phyloP scores from a whole-genome alignment of 1,140 invertebrate genomes.

The Fopius arisanus region DNA sequence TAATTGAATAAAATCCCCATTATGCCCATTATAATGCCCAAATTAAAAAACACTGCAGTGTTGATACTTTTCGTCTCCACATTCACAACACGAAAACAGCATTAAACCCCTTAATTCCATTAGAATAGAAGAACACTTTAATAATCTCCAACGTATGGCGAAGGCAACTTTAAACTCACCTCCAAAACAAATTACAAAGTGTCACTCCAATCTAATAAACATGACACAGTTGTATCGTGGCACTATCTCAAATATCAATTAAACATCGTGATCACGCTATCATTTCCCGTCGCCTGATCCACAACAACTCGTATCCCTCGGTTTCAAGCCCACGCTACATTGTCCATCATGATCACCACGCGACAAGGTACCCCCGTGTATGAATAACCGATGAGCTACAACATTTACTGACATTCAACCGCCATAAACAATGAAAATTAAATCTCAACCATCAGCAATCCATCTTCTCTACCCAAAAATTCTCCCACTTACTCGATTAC shows the following conservation, averaged over 20 bases:
- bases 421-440: neutral
- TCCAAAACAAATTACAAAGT: slow-evolving; percentile 7
- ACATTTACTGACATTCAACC: neutral
- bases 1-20: neutral
- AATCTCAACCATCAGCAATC: neutral
- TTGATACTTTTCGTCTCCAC: neutral
- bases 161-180: neutral
- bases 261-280: slow-evolving; percentile 3
- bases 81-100: neutral
- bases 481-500: no score
- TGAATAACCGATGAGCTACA: neutral
- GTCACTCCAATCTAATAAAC: neutral
- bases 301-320: neutral
- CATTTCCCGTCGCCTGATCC: neutral
- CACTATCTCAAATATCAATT: slow-evolving; percentile 4
- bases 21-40: neutral
- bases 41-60: neutral
- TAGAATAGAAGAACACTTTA: neutral
- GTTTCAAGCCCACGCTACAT: neutral
- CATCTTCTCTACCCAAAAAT: neutral
- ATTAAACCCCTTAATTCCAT: neutral
- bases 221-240: neutral
- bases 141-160: neutral
- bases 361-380: neutral
- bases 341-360: neutral